Base-by-base conservation (phyloP, 1,140 invertebrate genomes). In the Solenopsis fugax region DNA sequence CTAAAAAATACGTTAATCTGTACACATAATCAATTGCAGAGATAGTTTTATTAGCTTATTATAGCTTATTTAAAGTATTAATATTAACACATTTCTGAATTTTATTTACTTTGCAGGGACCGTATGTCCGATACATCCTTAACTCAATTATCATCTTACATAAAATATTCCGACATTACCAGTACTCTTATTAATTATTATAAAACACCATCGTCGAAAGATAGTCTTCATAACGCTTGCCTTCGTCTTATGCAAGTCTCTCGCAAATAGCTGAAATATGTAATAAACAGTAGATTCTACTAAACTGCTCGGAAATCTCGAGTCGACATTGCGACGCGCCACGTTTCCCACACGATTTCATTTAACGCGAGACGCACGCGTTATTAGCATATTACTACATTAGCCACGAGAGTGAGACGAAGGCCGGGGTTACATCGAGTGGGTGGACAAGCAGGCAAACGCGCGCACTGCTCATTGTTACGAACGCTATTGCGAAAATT, bases 371-470 rank as follows among this genome's bases (percentile, higher is more conserved):
- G 54, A 60, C 65, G 21, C 65, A 16, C 65, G 65, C 54, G n/a
- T 75, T 84, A 84, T 84, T 84, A 84, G 69, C 80, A 84, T 84
- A 84, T 84, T 84, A 62, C 80, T 60, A 45, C 80, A 75, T 84
- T 73, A 84, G 41, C 80, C 54, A 41, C 41, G 69, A 21, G 80
- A 84, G 69, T 50, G 41, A 84, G 56, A 84, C 69, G 80, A 84
- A 84, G 80, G 78, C 78, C 78, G 78, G 78, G 78, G 69, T 84
- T 84, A 84, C 41, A 62, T 84, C 69, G 69, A 73, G 80, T 84
- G 69, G 80, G 80, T 84, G 80, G 80, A 73, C 69, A 75, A 21
- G 69, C 80, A 48, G 24, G 54, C 69, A 73, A 84, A 64, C 37
- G 67, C 54, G 67, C 67, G 54, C 37, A 54, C n/a, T 48, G 80